These are phyloP conservation scores for Amblyraja radiata DNA, from an alignment of 2,797 vertebrate species.

Conservation along the genomic window DNA sequence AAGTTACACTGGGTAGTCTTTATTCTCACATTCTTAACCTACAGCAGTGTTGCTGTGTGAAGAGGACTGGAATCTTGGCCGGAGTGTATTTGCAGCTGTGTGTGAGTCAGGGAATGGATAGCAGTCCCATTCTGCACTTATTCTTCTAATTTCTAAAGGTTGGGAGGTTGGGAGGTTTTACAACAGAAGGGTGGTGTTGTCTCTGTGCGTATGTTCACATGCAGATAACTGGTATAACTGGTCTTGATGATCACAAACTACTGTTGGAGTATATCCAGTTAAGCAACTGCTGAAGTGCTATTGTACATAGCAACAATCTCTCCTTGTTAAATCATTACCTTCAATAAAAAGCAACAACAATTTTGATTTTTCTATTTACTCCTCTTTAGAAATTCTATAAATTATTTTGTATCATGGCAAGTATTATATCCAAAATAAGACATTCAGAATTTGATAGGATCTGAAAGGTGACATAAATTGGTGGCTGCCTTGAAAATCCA, in stretches of 20 bases:
- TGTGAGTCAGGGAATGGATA: no score
- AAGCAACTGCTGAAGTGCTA: not conserved
- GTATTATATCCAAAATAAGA: not conserved
- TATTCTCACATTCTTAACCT: no score
- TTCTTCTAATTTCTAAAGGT: no score
- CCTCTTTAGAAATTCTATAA: not conserved
- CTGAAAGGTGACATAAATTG: not conserved
- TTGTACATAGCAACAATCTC: not conserved
- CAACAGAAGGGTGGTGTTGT: no score
- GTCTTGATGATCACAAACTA: not conserved
- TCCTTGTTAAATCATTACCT: not conserved
- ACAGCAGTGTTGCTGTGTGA: no score
- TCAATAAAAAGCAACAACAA: not conserved
- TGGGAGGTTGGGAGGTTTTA: no score
- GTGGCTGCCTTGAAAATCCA: no score
- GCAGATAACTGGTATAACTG: not conserved
- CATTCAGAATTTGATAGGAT: not conserved
- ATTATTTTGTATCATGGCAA: not conserved
- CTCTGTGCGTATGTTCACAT: not conserved
- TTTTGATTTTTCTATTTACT: not conserved
- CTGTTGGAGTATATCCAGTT: not conserved
- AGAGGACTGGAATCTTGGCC: no score
- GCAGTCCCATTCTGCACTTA: no score
- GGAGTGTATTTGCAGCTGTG: no score
- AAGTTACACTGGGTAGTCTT: no score